These are phyloP conservation scores for Sebastes vulpes DNA, from an alignment of 2,797 vertebrate genomes.

Conservation along the genomic window DNA sequence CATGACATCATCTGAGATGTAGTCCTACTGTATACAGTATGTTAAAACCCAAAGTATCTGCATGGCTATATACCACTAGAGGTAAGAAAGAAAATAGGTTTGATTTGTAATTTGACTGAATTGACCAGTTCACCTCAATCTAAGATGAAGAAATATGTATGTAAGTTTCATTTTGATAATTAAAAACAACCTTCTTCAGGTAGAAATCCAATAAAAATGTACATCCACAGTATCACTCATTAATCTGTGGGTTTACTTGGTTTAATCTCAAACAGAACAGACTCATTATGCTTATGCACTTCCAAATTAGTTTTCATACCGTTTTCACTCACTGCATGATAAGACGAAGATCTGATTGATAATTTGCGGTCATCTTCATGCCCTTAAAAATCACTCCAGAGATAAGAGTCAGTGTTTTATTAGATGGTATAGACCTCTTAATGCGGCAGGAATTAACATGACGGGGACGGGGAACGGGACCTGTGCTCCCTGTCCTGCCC, in stretches of 20 bases:
- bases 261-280: background rate
- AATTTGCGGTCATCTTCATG: background rate
- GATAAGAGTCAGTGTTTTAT: slow-evolving; percentile 16
- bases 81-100: background rate
- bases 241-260: background rate
- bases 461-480: background rate
- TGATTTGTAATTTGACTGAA: background rate
- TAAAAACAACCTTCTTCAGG: background rate
- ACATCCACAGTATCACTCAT: background rate
- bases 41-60: background rate
- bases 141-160: background rate
- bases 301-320: background rate
- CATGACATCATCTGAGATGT: background rate
- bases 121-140: background rate
- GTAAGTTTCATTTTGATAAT: background rate
- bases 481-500: background rate
- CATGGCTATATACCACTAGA: background rate
- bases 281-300: background rate
- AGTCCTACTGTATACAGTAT: background rate
- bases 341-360: background rate
- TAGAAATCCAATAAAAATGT: background rate
- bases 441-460: background rate
- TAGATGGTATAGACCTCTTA: background rate
- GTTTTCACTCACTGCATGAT: background rate
- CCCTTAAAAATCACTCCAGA: background rate